Evolutionary conservation across 2,888 invertebrate species (phyloP).

Genomic region (Pachydiplax longipennis): DNA sequence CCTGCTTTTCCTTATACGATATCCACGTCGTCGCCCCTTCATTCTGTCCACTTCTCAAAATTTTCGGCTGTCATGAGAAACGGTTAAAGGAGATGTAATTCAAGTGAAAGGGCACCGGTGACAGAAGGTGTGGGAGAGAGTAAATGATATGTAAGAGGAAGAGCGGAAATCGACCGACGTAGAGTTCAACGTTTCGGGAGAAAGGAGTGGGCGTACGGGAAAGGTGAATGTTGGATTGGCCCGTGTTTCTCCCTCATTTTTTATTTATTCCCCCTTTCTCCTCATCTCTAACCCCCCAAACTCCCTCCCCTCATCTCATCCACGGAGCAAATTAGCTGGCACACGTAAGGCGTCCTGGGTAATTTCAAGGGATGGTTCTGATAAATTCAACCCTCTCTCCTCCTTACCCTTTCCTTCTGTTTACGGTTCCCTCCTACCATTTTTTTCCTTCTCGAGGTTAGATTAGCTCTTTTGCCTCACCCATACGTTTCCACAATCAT

Average conservation of each 20-base stretch:
- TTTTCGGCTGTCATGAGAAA: no score
- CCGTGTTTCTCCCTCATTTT: slow-evolving; percentile 36
- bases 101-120: no score
- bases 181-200: slow-evolving; percentile 10
- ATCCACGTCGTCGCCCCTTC: no score
- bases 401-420: background rate
- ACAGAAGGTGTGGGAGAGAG: background rate
- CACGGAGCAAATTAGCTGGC: slow-evolving; percentile 27
- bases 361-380: slow-evolving; percentile 30
- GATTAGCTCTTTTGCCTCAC: background rate
- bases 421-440: background rate
- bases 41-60: no score
- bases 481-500: background rate
- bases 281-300: background rate
- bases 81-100: no score
- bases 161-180: background rate
- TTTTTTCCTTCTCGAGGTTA: background rate
- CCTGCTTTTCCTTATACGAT: no score
- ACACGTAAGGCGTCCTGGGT: slow-evolving; percentile 41
- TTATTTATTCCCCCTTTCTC: slow-evolving; percentile 11
- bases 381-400: slow-evolving; percentile 2
- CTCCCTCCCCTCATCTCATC: background rate
- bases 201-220: background rate
- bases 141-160: background rate
- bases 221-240: slow-evolving; percentile 25